Conservation (phyloP, 2,888 invertebrate genomes). For the Macrophya alboannulata region DNA sequence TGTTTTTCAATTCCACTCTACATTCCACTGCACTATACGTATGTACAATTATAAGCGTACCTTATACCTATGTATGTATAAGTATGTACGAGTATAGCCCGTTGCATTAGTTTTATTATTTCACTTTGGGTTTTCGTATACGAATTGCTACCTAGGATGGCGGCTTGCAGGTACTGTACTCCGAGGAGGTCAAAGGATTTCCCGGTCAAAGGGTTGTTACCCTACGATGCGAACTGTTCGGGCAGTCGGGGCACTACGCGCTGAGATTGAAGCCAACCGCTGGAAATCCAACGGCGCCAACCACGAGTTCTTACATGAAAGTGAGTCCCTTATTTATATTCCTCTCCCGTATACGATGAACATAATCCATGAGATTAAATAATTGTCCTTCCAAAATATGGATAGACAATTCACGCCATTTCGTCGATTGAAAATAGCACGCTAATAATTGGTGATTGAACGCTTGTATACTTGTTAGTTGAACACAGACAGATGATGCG, state of each 20-base stretch:
- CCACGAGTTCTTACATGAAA: conserved; percentile 87
- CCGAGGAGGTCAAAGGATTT: conserved; percentile 89
- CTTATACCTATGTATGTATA: neutral
- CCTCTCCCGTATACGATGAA: too few relatives aligned
- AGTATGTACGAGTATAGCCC: neutral
- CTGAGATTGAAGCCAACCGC: conserved; percentile 87
- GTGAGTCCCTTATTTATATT: conserved; percentile 76
- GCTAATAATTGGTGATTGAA: neutral
- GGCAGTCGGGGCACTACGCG: conserved; percentile 91
- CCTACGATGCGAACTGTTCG: conserved; percentile 90
- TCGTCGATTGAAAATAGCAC: neutral
- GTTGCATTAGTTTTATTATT: neutral
- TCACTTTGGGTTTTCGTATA: neutral
- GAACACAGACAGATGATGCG: too few relatives aligned
- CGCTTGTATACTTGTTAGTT: too few relatives aligned
- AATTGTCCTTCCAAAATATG: neutral
- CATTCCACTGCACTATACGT: too few relatives aligned
- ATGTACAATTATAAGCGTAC: too few relatives aligned
- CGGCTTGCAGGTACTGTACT: conserved; percentile 85
- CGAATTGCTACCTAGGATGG: conserved; percentile 6
- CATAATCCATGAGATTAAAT: neutral
- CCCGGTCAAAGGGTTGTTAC: conserved; percentile 85
- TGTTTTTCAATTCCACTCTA: neutral
- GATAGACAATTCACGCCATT: neutral
- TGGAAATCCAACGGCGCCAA: conserved; percentile 84